Conservation (phyloP, 92 coral and sea anemone species). For the Desmophyllum pertusum region DNA sequence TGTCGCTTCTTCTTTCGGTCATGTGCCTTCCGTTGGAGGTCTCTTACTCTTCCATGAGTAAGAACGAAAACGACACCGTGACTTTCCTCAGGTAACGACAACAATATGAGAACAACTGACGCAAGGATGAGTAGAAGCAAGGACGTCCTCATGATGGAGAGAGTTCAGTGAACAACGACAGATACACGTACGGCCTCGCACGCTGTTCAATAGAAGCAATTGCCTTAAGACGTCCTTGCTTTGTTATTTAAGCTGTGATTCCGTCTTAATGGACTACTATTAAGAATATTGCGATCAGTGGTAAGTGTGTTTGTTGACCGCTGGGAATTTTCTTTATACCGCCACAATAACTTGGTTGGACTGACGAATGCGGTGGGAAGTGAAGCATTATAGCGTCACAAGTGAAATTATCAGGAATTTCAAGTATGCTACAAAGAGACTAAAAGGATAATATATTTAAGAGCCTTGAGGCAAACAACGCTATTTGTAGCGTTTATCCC, state of each 20-base stretch:
- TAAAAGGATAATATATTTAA: conserved; percentile 42
- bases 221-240: conserved; percentile 13
- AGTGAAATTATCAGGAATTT: conserved; percentile 28
- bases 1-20: conserved; percentile 38
- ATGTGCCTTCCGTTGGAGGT: not conserved
- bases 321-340: conserved; percentile 10
- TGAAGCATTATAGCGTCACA: conserved; percentile 26
- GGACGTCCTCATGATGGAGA: conserved; percentile 56
- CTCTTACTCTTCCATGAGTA: conserved; percentile 52
- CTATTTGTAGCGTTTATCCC: conserved; percentile 21
- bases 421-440: conserved; percentile 26
- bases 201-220: conserved; percentile 19
- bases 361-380: conserved; percentile 33
- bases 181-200: not conserved
- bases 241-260: conserved; percentile 26
- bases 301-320: conserved; percentile 23
- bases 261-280: conserved; percentile 18
- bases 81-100: conserved; percentile 73
- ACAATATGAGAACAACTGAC: conserved; percentile 47
- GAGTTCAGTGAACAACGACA: not conserved
- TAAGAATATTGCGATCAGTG: conserved; percentile 35
- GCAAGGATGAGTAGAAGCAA: conserved; percentile 36
- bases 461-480: conserved; percentile 44
- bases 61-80: conserved; percentile 75
- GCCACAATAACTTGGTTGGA: conserved; percentile 18